Base-by-base conservation (phyloP, 2,888 invertebrate species). In the Odontothrips loti region DNA sequence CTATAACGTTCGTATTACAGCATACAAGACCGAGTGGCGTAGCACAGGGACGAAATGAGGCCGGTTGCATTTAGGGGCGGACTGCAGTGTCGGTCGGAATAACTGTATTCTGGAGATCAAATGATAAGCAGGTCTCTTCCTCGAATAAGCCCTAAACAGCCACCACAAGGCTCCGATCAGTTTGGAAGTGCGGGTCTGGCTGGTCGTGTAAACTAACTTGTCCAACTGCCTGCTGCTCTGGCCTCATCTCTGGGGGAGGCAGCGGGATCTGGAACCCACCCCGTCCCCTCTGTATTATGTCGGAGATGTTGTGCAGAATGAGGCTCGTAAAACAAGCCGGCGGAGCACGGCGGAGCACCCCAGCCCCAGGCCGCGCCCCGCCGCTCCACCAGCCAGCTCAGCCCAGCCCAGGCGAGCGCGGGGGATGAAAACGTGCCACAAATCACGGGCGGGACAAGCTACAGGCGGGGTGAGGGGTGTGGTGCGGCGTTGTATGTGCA, bases 271-370 rank as follows among this genome's bases (percentile, higher is more conserved):
- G 15, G 15, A n/a, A 17, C 17, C 58, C 11, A n/a, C 58, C 17
- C 58, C 58, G 17, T 15, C 58, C 58, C 6, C 58, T 17, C 58
- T 6, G 17, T 0, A 15, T 17, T 58, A 58, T 58, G 58, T 15
- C 10, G 80, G 80, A 47, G 68, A 80, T 80, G 81, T 75, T 79
- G 79, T 79, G 79, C 79, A 80, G 80, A 80, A 78, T 63, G 80
- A 79, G 34, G 79, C 81, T 80, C 80, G 81, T 82, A 78, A 80
- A 81, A 81, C 87, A 87, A 87, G 87, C 87, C 87, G 87, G 87
- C 68, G 80, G 80, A 47, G 75, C 79, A 27, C 34, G 34, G 34
- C 34, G 2, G 34, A 43, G 34, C 34, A 43, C 34, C 34, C 34
- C 34, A 43, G 34, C 34, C 34, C 34, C 34, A n/a, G n/a, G 58